Evolutionary conservation across 2,113 vertebrate genomes (phyloP).

Genomic region (Scomber japonicus): DNA sequence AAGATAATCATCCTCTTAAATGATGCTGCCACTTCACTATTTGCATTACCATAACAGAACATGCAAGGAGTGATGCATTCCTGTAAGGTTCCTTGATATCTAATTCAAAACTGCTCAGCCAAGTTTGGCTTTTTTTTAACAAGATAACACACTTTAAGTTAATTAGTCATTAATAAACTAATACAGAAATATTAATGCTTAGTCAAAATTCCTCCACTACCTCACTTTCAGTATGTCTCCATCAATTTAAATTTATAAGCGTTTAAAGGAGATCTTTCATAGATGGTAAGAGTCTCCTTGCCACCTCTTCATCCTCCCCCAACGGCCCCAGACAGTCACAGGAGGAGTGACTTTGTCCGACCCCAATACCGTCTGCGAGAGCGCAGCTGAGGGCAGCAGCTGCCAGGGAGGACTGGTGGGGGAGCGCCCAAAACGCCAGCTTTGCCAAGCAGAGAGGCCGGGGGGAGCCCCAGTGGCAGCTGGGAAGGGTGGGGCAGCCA

Average conservation of each 20-base stretch:
- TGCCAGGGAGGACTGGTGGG: slow-evolving; percentile 84
- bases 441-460: slow-evolving; percentile 81
- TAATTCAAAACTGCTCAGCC: slow-evolving; percentile 38
- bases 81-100: slow-evolving; percentile 21
- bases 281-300: slow-evolving; percentile 66
- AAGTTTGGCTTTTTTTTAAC: background rate
- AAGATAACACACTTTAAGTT: background rate
- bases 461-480: slow-evolving; percentile 86
- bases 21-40: slow-evolving; percentile 69
- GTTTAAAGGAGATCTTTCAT: slow-evolving; percentile 48
- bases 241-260: slow-evolving; percentile 32
- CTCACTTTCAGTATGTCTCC: background rate
- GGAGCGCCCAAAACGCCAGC: slow-evolving; percentile 80
- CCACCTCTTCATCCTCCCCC: slow-evolving; percentile 74
- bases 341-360: slow-evolving; percentile 87
- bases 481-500: slow-evolving; percentile 86
- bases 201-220: background rate
- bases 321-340: slow-evolving; percentile 78
- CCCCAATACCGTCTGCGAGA: slow-evolving; percentile 82
- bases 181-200: background rate
- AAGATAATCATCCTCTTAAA: slow-evolving; percentile 82
- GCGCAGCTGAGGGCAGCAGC: slow-evolving; percentile 82
- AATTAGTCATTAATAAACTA: background rate
- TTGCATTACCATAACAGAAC: slow-evolving; percentile 39
- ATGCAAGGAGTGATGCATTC: slow-evolving; percentile 1